Evolutionary conservation across 1,140 invertebrate species (phyloP).

Genomic region (Drosophila rhopaloa): DNA sequence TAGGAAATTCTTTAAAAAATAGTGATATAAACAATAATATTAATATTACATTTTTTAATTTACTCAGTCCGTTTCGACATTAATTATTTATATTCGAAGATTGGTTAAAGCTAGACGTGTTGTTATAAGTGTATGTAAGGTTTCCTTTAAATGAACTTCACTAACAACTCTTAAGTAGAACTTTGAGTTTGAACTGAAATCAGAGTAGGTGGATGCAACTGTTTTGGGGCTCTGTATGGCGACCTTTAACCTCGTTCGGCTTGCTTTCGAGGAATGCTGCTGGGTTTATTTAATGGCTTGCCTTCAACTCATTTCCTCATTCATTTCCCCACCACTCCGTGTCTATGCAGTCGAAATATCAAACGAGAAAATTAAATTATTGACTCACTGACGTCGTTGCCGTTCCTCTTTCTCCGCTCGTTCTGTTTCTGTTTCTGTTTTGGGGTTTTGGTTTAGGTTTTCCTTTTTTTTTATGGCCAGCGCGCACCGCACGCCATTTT

Average conservation of each 20-base stretch:
- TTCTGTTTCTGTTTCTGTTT: slow-evolving; percentile 38
- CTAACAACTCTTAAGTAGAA: no score
- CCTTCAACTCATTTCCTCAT: slow-evolving; percentile 21
- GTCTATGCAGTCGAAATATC: slow-evolving; percentile 49
- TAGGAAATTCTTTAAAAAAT: no score
- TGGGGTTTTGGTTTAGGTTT: slow-evolving; percentile 27
- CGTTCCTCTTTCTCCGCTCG: slow-evolving; percentile 19
- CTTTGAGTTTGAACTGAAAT: not conserved
- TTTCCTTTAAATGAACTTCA: not conserved
- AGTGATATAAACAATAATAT: no score
- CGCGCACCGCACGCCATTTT: slow-evolving; percentile 68
- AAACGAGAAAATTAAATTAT: slow-evolving; percentile 76
- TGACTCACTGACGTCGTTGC: slow-evolving; percentile 63
- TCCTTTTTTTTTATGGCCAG: slow-evolving; percentile 31
- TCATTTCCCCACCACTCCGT: not conserved
- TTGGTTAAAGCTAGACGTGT: no score
- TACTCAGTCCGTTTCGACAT: no score
- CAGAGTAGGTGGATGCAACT: not conserved
- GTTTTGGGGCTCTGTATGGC: not conserved
- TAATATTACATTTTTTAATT: no score
- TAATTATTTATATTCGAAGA: no score
- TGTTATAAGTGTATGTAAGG: no score
- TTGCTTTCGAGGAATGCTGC: slow-evolving; percentile 15
- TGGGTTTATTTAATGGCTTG: slow-evolving; percentile 25
- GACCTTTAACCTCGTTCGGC: slow-evolving; percentile 4